Conservation (phyloP, 2,888 invertebrate species). For the Caradrina clavipalpis region DNA sequence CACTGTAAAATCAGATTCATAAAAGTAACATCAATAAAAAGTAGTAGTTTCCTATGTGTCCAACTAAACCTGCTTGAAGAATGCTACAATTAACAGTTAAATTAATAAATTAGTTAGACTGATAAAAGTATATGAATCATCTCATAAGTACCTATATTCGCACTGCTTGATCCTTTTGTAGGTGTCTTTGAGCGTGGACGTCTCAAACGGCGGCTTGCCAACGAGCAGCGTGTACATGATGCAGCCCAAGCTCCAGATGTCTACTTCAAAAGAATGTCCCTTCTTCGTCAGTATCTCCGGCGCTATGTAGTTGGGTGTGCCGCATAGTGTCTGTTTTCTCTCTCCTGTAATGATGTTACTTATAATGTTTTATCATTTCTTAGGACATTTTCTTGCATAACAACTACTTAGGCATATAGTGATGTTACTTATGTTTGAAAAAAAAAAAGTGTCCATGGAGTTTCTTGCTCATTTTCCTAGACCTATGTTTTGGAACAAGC, state of each 20-base stretch:
- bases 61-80: not conserved
- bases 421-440: no score
- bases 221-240: slow-evolving; percentile 99
- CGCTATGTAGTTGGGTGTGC: slow-evolving; percentile 99
- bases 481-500: no score
- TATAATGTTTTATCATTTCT: not conserved
- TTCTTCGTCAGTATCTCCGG: slow-evolving; percentile 99
- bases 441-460: no score
- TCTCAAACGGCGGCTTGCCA: slow-evolving; percentile 99
- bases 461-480: no score
- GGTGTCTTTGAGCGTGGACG: slow-evolving; percentile 98
- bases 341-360: slow-evolving; percentile 85
- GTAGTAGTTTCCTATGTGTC: not conserved
- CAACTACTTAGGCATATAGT: no score
- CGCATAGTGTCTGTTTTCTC: slow-evolving; percentile 98
- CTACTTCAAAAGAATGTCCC: slow-evolving; percentile 99
- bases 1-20: no score
- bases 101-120: not conserved
- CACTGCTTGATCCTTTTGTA: slow-evolving; percentile 98
- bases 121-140: not conserved
- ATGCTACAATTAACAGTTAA: not conserved
- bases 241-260: slow-evolving; percentile 99
- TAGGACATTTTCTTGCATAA: not conserved
- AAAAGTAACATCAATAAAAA: no score
- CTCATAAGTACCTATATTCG: slow-evolving; percentile 93